These are phyloP conservation scores for Protobothrops mucrosquamatus DNA, from an alignment of 2,113 vertebrate species.

Conservation along the genomic window DNA sequence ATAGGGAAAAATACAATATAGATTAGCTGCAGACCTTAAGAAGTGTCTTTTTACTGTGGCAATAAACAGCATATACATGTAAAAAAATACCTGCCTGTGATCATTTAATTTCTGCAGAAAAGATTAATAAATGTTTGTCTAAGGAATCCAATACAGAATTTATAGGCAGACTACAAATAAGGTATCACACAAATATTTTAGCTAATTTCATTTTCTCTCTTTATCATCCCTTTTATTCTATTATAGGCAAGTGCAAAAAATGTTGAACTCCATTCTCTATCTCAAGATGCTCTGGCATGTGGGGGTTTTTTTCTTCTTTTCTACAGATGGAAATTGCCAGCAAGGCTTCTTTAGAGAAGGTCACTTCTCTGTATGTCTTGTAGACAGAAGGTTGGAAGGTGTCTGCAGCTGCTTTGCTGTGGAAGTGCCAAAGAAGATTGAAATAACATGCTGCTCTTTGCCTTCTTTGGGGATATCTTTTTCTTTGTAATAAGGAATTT, in stretches of 20 bases:
- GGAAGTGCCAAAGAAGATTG: neutral
- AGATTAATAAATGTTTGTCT: neutral
- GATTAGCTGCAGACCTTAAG: neutral
- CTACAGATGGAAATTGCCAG: neutral
- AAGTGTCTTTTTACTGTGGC: neutral
- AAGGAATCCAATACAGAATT: neutral
- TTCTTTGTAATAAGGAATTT: neutral
- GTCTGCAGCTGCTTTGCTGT: neutral
- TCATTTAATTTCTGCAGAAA: neutral
- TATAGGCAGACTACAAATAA: neutral
- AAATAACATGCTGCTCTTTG: neutral
- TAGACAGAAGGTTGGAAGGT: neutral
- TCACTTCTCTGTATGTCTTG: neutral
- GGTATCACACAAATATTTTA: neutral
- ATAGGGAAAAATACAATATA: neutral
- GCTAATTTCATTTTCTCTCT: slow-evolving; percentile 10
- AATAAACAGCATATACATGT: neutral
- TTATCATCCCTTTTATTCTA: slow-evolving; percentile 17
- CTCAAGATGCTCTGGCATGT: neutral
- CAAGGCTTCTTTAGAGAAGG: neutral
- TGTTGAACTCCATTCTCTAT: slow-evolving; percentile 13
- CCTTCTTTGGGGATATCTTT: neutral
- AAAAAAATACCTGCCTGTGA: neutral
- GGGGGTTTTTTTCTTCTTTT: neutral
- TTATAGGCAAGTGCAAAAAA: slow-evolving; percentile 12